Percentiles rank a stretch among this genome's conserved stretches.
These are phyloP conservation scores for Paguma larvata DNA, from an alignment of 2,797 vertebrate species.

Conservation along the genomic window DNA sequence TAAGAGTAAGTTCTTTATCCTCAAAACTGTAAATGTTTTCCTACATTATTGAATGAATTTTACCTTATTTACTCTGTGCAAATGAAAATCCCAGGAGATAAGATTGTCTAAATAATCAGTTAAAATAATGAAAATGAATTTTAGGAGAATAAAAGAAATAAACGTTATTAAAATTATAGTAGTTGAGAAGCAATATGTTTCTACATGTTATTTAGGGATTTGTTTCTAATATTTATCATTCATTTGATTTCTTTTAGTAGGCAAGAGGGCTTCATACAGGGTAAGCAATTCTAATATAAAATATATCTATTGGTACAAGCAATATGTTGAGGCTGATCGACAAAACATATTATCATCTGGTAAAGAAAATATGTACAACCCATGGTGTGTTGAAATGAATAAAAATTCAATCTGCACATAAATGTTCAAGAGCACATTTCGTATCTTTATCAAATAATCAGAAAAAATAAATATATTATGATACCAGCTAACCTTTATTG, in stretches of 20 bases:
- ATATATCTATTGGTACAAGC: background rate
- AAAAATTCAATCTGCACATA: conserved; percentile 15
- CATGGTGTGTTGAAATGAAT: background rate
- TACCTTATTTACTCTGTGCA: background rate
- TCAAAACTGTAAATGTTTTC: conserved; percentile 45
- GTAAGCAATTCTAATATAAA: background rate
- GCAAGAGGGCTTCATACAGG: background rate
- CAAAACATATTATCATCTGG: background rate
- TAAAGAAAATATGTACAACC: conserved; percentile 31
- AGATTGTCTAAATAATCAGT: conserved; percentile 28
- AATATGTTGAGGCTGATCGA: conserved; percentile 22
- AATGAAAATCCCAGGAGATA: background rate
- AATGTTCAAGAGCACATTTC: conserved; percentile 22
- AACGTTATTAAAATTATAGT: conserved; percentile 59
- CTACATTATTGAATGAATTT: conserved; percentile 21
- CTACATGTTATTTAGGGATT: background rate
- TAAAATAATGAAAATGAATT: conserved; percentile 52
- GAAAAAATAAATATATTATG: background rate
- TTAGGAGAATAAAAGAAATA: conserved; percentile 23
- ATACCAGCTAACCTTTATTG: background rate
- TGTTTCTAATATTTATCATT: conserved; percentile 14
- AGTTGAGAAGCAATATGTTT: background rate
- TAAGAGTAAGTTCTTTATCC: background rate
- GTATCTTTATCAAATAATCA: conserved; percentile 44
- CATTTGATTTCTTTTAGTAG: background rate